Conservation (phyloP, 1,140 invertebrate species). For the Zophobas atratus region DNA sequence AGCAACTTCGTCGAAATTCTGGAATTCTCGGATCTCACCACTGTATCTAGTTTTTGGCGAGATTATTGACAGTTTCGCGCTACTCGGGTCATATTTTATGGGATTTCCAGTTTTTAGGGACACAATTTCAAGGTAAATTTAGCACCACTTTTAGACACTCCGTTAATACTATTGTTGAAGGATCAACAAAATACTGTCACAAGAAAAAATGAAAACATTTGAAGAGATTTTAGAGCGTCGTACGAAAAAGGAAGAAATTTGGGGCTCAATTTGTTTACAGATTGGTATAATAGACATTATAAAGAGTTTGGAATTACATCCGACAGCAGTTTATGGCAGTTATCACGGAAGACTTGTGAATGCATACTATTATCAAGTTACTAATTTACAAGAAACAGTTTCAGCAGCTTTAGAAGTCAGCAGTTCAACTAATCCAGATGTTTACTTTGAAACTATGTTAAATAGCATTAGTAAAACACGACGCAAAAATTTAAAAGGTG, state of each 20-base stretch:
- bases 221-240: not conserved
- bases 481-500: not conserved
- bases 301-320: too few species aligned
- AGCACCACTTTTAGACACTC: not conserved
- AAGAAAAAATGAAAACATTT: not conserved
- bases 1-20: not conserved
- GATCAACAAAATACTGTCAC: not conserved
- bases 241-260: not conserved
- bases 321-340: too few species aligned
- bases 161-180: not conserved
- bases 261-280: not conserved
- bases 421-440: too few species aligned
- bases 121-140: conserved; percentile 19
- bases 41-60: conserved; percentile 10
- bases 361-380: too few species aligned
- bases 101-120: not conserved
- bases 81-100: not conserved
- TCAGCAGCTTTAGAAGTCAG: too few species aligned
- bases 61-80: not conserved
- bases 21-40: not conserved
- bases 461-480: not conserved
- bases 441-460: too few species aligned
- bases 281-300: too few species aligned
- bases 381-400: too few species aligned
- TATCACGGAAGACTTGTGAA: too few species aligned